Conservation (phyloP, 2,797 vertebrate species). For the Poecile montanus region DNA sequence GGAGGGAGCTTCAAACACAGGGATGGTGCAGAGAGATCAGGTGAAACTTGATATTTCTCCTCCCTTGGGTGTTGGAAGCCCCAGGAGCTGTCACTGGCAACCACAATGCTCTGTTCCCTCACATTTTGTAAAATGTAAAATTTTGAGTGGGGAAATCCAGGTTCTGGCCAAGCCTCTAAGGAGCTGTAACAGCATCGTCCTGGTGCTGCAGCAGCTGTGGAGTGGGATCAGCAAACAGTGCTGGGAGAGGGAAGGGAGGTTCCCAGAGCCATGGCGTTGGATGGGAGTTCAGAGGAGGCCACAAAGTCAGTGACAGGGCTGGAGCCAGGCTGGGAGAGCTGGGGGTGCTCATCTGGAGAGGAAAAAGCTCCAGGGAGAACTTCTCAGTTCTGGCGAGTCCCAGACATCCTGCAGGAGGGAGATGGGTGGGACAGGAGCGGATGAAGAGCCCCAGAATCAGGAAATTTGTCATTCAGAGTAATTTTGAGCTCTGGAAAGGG, state of each 20-base stretch:
- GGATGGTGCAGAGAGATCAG: neutral
- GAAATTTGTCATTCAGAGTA: neutral
- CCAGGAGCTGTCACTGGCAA: neutral
- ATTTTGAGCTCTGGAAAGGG: neutral
- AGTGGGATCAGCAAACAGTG: neutral
- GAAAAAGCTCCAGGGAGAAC: neutral
- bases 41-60: neutral
- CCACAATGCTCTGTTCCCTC: neutral
- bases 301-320: neutral
- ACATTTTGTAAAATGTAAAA: neutral
- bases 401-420: neutral
- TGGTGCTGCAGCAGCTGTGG: neutral
- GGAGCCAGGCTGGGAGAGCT: neutral
- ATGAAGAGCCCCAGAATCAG: neutral
- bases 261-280: accelerated
- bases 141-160: neutral
- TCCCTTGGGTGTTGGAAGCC: neutral
- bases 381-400: accelerated
- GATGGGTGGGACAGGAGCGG: neutral
- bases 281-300: neutral
- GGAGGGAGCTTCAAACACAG: neutral
- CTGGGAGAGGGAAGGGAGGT: neutral
- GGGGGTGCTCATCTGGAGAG: neutral
- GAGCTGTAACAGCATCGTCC: neutral
- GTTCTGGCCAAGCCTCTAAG: neutral